A percentile compares a stretch with the other conserved stretches of the same genome.
Evolutionary conservation across 2,797 vertebrate genomes (phyloP).

Genomic region (Bovichtus variegatus): DNA sequence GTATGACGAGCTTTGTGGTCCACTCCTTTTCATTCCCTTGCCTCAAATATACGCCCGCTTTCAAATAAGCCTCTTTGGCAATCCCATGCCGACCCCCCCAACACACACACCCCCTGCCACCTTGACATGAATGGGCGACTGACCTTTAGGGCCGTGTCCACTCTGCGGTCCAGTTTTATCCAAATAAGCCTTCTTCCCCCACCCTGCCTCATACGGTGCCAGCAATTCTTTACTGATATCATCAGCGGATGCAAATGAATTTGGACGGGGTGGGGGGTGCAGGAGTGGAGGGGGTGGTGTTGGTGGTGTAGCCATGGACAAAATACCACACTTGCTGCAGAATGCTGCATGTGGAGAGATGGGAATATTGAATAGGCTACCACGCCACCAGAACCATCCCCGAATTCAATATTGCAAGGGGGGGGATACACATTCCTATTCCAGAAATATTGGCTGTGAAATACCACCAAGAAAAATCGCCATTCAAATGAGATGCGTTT

Average conservation of each 20-base stretch:
- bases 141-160: slow-evolving; percentile 85
- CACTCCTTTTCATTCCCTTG: slow-evolving; percentile 82
- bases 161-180: slow-evolving; percentile 84
- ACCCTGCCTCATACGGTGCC: slow-evolving; percentile 76
- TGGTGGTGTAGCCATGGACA: slow-evolving; percentile 71
- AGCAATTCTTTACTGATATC: slow-evolving; percentile 87
- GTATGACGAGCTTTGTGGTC: slow-evolving; percentile 84
- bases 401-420: slow-evolving; percentile 73
- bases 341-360: slow-evolving; percentile 77
- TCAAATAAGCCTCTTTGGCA: slow-evolving; percentile 84
- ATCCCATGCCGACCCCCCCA: slow-evolving; percentile 62
- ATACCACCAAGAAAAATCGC: slow-evolving; percentile 74
- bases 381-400: slow-evolving; percentile 68
- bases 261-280: slow-evolving; percentile 65
- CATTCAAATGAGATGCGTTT: slow-evolving; percentile 83
- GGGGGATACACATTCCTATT: slow-evolving; percentile 68
- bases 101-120: slow-evolving; percentile 78
- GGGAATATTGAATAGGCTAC: slow-evolving; percentile 74
- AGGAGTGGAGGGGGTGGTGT: slow-evolving; percentile 27
- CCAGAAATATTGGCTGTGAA: slow-evolving; percentile 75
- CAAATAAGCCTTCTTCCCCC: slow-evolving; percentile 76
- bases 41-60: slow-evolving; percentile 81
- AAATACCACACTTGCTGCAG: slow-evolving; percentile 78
- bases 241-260: slow-evolving; percentile 87
- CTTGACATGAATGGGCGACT: slow-evolving; percentile 83